These are phyloP conservation scores for Euspilapteryx auroguttella DNA, from an alignment of 2,888 invertebrate genomes.

Conservation along the genomic window DNA sequence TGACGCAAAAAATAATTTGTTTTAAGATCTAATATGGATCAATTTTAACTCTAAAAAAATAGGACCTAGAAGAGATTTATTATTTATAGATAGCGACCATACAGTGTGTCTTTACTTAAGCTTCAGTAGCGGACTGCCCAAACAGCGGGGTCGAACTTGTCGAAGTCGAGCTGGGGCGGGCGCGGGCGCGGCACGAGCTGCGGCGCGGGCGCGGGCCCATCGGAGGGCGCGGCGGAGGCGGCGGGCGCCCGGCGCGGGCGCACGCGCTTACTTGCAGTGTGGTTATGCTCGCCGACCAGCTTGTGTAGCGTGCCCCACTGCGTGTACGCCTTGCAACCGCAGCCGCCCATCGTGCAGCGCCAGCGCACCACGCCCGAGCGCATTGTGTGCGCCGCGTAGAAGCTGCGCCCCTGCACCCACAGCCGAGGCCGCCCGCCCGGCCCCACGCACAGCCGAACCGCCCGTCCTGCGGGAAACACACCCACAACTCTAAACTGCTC, in stretches of 20 bases:
- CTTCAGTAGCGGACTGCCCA: conserved; percentile 42
- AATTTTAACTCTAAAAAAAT: too few relatives aligned
- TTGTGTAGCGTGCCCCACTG: conserved; percentile 46
- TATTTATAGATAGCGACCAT: too few relatives aligned
- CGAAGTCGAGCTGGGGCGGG: conserved; percentile 31
- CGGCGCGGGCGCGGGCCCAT: conserved; percentile 12
- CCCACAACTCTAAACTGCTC: too few relatives aligned
- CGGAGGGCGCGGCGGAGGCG: conserved; percentile 5
- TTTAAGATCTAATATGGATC: too few relatives aligned
- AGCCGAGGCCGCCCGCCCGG: conserved; percentile 48
- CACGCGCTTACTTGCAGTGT: conserved; percentile 22
- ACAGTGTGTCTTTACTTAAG: too few relatives aligned
- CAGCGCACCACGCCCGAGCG: conserved; percentile 50
- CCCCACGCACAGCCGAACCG: conserved; percentile 42
- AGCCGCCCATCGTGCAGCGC: conserved; percentile 54
- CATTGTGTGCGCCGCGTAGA: conserved; percentile 54
- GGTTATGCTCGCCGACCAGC: conserved; percentile 49
- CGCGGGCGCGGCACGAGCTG: too few relatives aligned
- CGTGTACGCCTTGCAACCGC: conserved; percentile 51
- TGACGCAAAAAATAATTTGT: too few relatives aligned
- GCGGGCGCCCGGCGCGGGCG: conserved; percentile 6
- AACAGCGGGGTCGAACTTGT: conserved; percentile 42
- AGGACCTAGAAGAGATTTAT: too few relatives aligned
- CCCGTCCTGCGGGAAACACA: too few relatives aligned
- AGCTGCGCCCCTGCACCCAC: conserved; percentile 51